Conservation (phyloP, 2,888 invertebrate genomes). For the Ypsolopha scabrella region DNA sequence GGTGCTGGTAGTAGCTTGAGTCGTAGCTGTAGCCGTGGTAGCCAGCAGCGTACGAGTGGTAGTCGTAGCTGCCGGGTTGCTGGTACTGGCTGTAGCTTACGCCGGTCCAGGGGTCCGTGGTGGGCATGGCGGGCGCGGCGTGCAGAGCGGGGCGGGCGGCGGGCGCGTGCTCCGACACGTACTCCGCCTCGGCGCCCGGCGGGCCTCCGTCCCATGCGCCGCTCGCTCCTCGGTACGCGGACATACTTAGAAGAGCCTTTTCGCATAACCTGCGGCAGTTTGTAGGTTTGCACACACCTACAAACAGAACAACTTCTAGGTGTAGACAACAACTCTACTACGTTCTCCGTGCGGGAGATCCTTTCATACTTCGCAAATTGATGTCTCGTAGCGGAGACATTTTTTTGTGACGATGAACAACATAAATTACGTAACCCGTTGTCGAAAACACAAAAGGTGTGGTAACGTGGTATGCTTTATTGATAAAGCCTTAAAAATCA, state of each 20-base stretch:
- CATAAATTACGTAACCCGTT: conserved; percentile 63
- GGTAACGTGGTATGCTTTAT: conserved; percentile 33
- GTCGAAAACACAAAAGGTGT: conserved; percentile 21
- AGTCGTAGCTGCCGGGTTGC: conserved; percentile 39
- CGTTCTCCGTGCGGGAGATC: conserved; percentile 36
- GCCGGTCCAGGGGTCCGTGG: conserved; percentile 17
- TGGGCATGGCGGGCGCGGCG: conserved; percentile 31
- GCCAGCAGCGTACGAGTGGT: conserved; percentile 34
- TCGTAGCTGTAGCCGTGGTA: conserved; percentile 39
- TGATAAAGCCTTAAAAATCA: conserved; percentile 24
- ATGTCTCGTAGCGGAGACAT: conserved; percentile 37
- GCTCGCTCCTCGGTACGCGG: conserved; percentile 40
- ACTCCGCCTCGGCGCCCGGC: conserved; percentile 65
- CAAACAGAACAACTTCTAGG: conserved; percentile 78
- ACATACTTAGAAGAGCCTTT: conserved; percentile 56
- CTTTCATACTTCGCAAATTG: conserved; percentile 27
- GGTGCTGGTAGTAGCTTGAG: conserved; percentile 39
- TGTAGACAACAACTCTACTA: conserved; percentile 67
- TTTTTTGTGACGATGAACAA: conserved; percentile 47
- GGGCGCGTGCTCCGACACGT: conserved; percentile 35
- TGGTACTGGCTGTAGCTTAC: conserved; percentile 50
- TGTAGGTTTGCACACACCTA: conserved; percentile 74
- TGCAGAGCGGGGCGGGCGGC: conserved; percentile 44
- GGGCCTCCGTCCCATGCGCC: conserved; percentile 65
- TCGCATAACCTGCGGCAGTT: conserved; percentile 70